These are phyloP conservation scores for Thaumatotibia leucotreta DNA, from an alignment of 1,140 invertebrate species.

Conservation along the genomic window DNA sequence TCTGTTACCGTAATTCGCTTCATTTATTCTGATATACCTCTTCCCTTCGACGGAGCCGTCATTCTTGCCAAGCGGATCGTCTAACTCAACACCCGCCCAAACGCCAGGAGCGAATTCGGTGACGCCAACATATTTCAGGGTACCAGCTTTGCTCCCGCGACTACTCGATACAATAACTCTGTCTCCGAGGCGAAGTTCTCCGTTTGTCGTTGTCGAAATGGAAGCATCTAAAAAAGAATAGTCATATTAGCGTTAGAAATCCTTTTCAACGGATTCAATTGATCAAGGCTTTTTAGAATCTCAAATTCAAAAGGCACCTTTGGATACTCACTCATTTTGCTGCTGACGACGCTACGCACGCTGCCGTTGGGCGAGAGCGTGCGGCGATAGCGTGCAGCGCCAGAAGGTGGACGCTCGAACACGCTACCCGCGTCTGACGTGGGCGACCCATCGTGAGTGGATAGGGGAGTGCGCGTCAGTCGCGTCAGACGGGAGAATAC, in stretches of 20 bases:
- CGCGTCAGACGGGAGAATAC: slow-evolving; percentile 95
- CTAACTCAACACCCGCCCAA: slow-evolving; percentile 97
- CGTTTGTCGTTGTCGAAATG: slow-evolving; percentile 77
- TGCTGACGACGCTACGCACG: slow-evolving; percentile 70
- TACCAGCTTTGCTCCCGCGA: slow-evolving; percentile 92
- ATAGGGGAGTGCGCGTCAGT: slow-evolving; percentile 84
- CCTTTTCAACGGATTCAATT: too few species aligned
- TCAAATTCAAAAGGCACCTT: too few species aligned
- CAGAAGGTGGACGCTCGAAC: slow-evolving; percentile 60
- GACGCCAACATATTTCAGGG: slow-evolving; percentile 88
- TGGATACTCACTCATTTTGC: slow-evolving; percentile 73
- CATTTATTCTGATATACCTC: slow-evolving; percentile 75
- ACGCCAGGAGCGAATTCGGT: slow-evolving; percentile 94
- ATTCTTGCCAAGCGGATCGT: slow-evolving; percentile 96
- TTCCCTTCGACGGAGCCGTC: slow-evolving; percentile 94
- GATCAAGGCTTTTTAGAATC: too few species aligned
- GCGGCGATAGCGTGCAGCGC: slow-evolving; percentile 55
- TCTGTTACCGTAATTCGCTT: neutral
- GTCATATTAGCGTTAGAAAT: slow-evolving; percentile 1
- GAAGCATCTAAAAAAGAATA: slow-evolving; percentile 78
- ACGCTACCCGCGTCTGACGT: slow-evolving; percentile 62
- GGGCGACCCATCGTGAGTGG: slow-evolving; percentile 68
- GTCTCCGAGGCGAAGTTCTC: slow-evolving; percentile 88
- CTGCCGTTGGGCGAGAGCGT: slow-evolving; percentile 71
- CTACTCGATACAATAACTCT: slow-evolving; percentile 91